These are phyloP conservation scores for Phrynocephalus guinanensis DNA, from an alignment of 2,797 vertebrate genomes.

Conservation along the genomic window DNA sequence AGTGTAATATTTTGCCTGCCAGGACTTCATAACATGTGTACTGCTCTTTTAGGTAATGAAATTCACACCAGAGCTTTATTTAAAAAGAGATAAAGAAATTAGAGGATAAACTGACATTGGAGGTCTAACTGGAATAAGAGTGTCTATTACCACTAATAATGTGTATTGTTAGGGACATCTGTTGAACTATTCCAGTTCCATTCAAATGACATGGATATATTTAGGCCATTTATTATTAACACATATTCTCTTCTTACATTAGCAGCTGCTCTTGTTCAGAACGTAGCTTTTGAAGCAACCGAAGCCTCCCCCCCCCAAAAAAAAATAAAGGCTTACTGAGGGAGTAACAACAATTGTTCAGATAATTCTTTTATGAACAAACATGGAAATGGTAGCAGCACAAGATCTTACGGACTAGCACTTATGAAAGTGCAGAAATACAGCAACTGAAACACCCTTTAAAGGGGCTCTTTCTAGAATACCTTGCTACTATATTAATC, in stretches of 20 bases:
- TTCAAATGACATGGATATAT: slow-evolving; percentile 4
- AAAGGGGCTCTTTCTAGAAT: neutral
- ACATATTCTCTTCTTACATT: slow-evolving; percentile 5
- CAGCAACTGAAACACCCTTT: slow-evolving; percentile 24
- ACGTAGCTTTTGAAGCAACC: neutral
- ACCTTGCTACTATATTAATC: neutral
- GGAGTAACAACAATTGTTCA: slow-evolving; percentile 30
- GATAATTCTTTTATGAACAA: slow-evolving; percentile 54
- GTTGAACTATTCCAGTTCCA: slow-evolving; percentile 32
- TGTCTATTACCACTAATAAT: neutral
- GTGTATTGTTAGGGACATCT: neutral
- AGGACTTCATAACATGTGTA: neutral
- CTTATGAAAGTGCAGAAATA: slow-evolving; percentile 32
- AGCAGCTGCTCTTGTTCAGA: neutral
- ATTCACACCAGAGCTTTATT: neutral
- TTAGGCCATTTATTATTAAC: slow-evolving; percentile 10
- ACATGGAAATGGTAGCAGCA: slow-evolving; percentile 33
- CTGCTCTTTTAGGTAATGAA: neutral
- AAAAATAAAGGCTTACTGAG: neutral
- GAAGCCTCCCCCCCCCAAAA: too few relatives aligned
- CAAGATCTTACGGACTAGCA: slow-evolving; percentile 28
- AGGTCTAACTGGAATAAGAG: neutral
- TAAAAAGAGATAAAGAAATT: neutral
- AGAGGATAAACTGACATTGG: neutral
- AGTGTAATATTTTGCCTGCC: neutral